Evolutionary conservation across 2,113 vertebrate species (phyloP).

Genomic region (Urocynchramus pylzowi): DNA sequence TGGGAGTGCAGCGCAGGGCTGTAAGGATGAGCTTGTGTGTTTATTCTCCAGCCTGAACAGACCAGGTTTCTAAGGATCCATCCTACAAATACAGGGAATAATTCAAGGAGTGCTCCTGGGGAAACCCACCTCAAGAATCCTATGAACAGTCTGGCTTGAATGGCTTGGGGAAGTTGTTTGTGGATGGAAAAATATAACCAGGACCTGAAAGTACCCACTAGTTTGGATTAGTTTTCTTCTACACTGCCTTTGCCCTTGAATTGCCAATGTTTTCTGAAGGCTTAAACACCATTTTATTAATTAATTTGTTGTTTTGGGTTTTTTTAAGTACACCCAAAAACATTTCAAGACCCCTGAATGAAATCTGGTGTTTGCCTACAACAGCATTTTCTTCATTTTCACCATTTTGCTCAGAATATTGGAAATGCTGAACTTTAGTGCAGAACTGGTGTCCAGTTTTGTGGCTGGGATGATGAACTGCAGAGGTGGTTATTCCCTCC

Average conservation of each 20-base stretch:
- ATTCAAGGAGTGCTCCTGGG: not conserved
- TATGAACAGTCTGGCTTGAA: not conserved
- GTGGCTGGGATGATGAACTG: not conserved
- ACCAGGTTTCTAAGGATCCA: not conserved
- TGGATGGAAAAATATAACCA: not conserved
- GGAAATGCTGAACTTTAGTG: fast-evolving
- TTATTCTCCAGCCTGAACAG: not conserved
- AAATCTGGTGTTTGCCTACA: not conserved
- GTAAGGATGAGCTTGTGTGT: not conserved
- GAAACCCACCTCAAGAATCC: not conserved
- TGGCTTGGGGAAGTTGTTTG: not conserved
- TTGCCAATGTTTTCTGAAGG: not conserved
- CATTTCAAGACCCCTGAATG: not conserved
- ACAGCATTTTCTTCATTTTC: not conserved
- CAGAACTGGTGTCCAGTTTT: not conserved
- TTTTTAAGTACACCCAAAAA: not conserved
- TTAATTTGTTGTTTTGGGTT: no score
- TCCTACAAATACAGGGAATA: not conserved
- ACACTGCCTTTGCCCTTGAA: not conserved
- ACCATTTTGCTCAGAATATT: not conserved
- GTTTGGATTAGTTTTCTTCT: not conserved
- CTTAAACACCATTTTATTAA: not conserved
- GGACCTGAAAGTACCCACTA: not conserved
- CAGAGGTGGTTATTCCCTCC: fast-evolving
- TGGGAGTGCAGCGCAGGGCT: fast-evolving